phyloP scores from a whole-genome alignment of 2,888 invertebrate species.

The Galeopsomyia nigrocyanea region DNA sequence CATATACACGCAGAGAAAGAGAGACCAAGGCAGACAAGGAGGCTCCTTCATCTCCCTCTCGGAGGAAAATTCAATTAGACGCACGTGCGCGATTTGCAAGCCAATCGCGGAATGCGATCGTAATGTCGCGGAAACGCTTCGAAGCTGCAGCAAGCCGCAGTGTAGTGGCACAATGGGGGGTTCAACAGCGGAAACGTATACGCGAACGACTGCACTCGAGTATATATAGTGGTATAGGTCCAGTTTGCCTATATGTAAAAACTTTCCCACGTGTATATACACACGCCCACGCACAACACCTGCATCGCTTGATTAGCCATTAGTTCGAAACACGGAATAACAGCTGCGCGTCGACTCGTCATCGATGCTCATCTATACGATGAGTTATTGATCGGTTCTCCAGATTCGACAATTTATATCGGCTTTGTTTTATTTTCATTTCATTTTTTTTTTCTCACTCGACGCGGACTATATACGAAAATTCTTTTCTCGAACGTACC shows the following conservation, averaged over 20 bases:
- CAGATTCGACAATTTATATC: no score
- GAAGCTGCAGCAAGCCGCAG: neutral
- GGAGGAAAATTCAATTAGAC: slow-evolving; percentile 30
- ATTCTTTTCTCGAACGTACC: no score
- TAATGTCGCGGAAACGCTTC: neutral
- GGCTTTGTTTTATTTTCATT: no score
- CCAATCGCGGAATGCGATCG: slow-evolving; percentile 8
- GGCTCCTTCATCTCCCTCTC: neutral
- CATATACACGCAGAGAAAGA: neutral
- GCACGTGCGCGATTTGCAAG: neutral
- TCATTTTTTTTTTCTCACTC: no score
- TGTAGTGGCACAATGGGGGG: slow-evolving; percentile 30
- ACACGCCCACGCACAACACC: slow-evolving; percentile 19
- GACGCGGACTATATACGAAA: no score
- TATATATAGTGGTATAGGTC: neutral
- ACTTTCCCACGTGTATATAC: slow-evolving; percentile 23
- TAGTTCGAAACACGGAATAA: neutral
- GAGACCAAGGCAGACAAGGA: no score
- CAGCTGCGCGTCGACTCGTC: no score
- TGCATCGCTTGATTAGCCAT: slow-evolving; percentile 16
- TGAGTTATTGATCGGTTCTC: no score
- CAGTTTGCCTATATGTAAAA: neutral
- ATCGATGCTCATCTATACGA: no score
- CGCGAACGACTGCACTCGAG: no score
- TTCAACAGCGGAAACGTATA: neutral